phyloP scores from a whole-genome alignment of 2,113 vertebrate genomes.

The Notiomystis cincta region DNA sequence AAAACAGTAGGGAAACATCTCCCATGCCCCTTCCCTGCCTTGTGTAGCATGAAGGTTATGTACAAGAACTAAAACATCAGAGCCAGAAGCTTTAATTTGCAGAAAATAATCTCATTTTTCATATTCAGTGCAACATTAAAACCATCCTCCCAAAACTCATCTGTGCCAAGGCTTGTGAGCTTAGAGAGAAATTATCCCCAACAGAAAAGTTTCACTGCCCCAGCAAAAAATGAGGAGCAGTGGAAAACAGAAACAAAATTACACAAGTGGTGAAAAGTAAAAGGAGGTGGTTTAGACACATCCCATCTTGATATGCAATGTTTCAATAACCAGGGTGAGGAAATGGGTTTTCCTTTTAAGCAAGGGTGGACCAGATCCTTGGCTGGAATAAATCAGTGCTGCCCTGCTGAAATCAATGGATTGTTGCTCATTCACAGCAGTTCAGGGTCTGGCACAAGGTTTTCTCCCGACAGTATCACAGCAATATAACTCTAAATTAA shows the following conservation, averaged over 20 bases:
- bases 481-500: background rate
- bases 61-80: background rate
- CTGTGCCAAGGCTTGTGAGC: background rate
- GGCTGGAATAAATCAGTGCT: background rate
- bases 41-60: background rate
- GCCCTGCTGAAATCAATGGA: background rate
- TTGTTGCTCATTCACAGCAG: conserved; percentile 10
- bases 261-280: conserved; percentile 19
- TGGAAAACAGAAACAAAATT: background rate
- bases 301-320: background rate
- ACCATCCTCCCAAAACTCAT: background rate
- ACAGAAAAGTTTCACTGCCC: background rate
- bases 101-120: background rate
- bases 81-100: background rate
- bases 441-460: background rate
- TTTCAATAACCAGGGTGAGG: background rate
- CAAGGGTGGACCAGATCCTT: background rate
- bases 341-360: conserved; percentile 29
- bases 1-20: background rate
- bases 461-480: background rate
- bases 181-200: background rate
- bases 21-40: background rate
- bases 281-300: conserved; percentile 6
- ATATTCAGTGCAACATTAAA: background rate
- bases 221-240: background rate